A percentile compares a stretch with the other conserved stretches of the same genome.
Conservation (phyloP, 2,113 vertebrate species). For the Oxygymnocypris stewartii region DNA sequence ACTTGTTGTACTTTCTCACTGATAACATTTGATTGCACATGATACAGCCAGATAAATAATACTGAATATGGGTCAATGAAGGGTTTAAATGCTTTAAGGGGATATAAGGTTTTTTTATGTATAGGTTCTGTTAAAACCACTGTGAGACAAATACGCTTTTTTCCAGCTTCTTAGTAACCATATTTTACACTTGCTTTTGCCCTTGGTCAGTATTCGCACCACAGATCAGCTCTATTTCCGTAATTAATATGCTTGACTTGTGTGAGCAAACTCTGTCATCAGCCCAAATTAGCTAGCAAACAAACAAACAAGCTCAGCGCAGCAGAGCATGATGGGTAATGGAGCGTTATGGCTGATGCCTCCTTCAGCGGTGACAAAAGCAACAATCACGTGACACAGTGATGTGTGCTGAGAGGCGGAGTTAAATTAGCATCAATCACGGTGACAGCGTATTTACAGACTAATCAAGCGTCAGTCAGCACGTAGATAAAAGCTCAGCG, state of each 20-base stretch:
- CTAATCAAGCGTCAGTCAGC: slow-evolving; percentile 44
- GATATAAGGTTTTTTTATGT: too few relatives aligned
- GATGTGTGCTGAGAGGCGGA: slow-evolving; percentile 53
- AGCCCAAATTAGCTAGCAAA: neutral
- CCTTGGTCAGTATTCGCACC: neutral
- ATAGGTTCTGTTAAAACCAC: neutral
- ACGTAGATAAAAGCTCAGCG: slow-evolving; percentile 44
- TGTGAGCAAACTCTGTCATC: slow-evolving; percentile 31
- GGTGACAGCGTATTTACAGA: slow-evolving; percentile 55
- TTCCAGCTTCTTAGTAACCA: neutral
- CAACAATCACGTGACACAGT: slow-evolving; percentile 54
- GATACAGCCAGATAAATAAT: too few relatives aligned
- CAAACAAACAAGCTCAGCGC: slow-evolving; percentile 20
- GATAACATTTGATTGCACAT: too few relatives aligned
- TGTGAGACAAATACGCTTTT: neutral
- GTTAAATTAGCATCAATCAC: slow-evolving; percentile 70
- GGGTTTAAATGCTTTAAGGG: neutral
- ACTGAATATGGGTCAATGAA: neutral
- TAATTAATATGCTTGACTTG: slow-evolving; percentile 41
- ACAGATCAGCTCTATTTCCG: neutral
- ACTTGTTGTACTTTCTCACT: neutral
- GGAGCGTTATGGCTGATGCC: slow-evolving; percentile 60
- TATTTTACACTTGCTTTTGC: neutral
- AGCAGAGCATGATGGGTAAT: slow-evolving; percentile 48
- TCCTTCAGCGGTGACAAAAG: slow-evolving; percentile 59